Evolutionary conservation across 2,113 vertebrate species (phyloP), one percentile per base, ranked within the genome.

Genomic region (Catharus bicknelli): DNA sequence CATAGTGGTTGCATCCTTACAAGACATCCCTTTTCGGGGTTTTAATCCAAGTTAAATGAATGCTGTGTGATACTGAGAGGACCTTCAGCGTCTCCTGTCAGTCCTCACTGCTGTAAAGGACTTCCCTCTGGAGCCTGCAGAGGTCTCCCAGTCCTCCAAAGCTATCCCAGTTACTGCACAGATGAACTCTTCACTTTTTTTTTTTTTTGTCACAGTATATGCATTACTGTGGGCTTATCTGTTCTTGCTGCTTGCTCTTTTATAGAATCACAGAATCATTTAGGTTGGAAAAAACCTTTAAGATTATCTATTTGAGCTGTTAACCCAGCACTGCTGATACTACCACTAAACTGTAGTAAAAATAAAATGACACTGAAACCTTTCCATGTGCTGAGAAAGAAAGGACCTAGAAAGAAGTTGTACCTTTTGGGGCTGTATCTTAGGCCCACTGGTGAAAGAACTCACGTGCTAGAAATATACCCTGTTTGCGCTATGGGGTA

Each of bases 51-150:
- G 26, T 76, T 40, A 73, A 86, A 51, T 5, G 9, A 73, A 22
- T 82, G 42, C 11, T 43, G 1, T 36, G 78, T 32, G 42, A 17
- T n/a, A 38, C 11, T 36, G 54, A 54, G 62, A 53, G 25, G 42
- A 63, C 42, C 38, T 85, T 92, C 50, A 87, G 34, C 32, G 27
- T 3, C 15, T 89, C 42, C 36, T 67, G 20, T 53, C 16, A 34
- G 68, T 66, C 42, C 22, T 78, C 10, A 3, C 4, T 40, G 50
- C 1, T 0, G 34, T 50, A 20, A 50, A 67, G 43, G 93, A 89
- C 69, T 96, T 93, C 84, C 74, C 30, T 76, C 38, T 79, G 67
- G 84, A 92, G 82, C 94, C 93, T 96, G 95, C 82, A 95, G 93
- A 93, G 93, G 84, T 96, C 91, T 92, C 93, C 75, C 87, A 34